Evolutionary conservation across 2,113 vertebrate genomes (phyloP), one percentile per base, ranked within the genome.

Genomic region (Lota lota): DNA sequence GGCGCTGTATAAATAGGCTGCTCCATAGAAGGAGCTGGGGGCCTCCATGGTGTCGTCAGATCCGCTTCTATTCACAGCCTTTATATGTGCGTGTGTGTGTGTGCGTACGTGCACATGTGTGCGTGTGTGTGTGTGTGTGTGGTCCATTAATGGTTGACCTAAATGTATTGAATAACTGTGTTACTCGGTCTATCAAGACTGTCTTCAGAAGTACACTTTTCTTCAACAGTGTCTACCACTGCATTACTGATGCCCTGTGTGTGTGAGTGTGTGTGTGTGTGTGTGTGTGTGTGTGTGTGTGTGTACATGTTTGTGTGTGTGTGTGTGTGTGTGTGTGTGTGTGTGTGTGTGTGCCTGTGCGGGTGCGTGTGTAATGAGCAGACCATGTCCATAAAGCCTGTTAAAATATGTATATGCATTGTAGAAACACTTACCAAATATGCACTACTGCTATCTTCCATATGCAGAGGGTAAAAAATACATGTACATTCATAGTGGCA

Each of bases 51-150:
- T 91, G 92, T 90, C 86, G 88, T 88, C 83, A 81, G 63, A 91
- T 93, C 87, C 88, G 64, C 78, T 89, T 91, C 90, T 93, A 89
- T 92, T 92, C 87, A 88, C 53, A 20, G 85, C 84, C 79, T 59
- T 66, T 36, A 11, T 18, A 63, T 19, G 59, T 22, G 21, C 12
- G 58, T 56, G 58, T 50, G 20, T 53, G 64, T 28, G 47, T 51
- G 47, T 51, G 63, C 21, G 47, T 65, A 36, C 36, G 63, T 61
- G 66, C 50, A 64, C 50, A 75, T 5, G 64, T 1, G 76, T 68
- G 69, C 47, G 64, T 80, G 82, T 24, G 11, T 62, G 62, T 63
- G 21, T 33, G 69, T 8, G 22, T 36, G 47, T 10, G 82, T 77
- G 80, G 69, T 77, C 71, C 82, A 87, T 81, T 83, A 89, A 80